phyloP scores from a whole-genome alignment of 2,113 vertebrate genomes.

The Tachysurus fulvidraco region DNA sequence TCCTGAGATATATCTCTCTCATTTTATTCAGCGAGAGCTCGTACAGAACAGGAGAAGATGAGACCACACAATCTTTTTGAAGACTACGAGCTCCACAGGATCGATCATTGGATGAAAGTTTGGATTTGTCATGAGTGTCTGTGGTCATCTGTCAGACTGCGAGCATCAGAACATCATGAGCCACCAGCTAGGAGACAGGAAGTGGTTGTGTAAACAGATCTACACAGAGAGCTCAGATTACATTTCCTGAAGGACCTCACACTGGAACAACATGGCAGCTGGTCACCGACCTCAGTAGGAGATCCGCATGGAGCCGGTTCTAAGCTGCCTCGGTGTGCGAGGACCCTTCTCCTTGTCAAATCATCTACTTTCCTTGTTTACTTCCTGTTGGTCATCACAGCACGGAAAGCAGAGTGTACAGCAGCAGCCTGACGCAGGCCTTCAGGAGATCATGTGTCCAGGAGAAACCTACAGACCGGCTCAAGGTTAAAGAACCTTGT shows the following conservation, averaged over 20 bases:
- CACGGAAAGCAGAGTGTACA: neutral
- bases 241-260: neutral
- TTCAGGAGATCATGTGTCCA: slow-evolving; percentile 5
- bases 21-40: neutral
- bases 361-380: too few species aligned
- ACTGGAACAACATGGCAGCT: neutral
- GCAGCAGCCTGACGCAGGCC: neutral
- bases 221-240: neutral
- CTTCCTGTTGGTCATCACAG: neutral
- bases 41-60: neutral
- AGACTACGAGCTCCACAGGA: too few species aligned
- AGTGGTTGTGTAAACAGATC: neutral
- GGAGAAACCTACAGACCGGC: neutral
- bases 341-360: neutral
- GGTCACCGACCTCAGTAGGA: neutral
- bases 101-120: neutral
- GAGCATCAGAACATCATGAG: neutral
- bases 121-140: neutral
- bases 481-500: neutral
- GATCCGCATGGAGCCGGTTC: neutral
- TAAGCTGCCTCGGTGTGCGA: neutral
- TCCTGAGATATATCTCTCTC: neutral
- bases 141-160: neutral
- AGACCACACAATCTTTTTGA: neutral
- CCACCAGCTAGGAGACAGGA: neutral